Evolutionary conservation across 2,888 invertebrate genomes (phyloP), one percentile per base, ranked within the genome.

Genomic region (Rhingia rostrata): DNA sequence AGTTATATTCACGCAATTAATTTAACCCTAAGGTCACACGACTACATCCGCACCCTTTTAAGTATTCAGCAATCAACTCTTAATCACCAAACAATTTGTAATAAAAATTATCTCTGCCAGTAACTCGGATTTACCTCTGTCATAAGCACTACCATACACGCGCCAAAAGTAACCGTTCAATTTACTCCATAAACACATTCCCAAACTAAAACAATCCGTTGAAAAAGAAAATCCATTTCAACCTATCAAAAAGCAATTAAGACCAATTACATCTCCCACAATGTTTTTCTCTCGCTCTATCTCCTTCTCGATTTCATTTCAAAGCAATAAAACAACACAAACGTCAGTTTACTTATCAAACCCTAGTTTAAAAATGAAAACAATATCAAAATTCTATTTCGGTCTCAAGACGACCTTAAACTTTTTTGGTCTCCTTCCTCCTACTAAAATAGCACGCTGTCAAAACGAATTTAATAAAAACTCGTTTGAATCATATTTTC

Each of bases 401-500:
- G 14, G 58, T 49, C 74, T 56, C 74, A 66, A 75, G 58, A 54
- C 47, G 77, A 54, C 77, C 77, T 77, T 69, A 61, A 60, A n/a
- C 61, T 73, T 33, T 69, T 47, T 61, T 43, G 7, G 39, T n/a
- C 35, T 10, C 14, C 14, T n/a, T 37, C 53, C 53, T 43, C 4
- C 35, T 43, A 37, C 58, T 35, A 39, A n/a, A 22, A 9, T 10
- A 1, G 14, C 10, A 4, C 4, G 7, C 10, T 41, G 30, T 6
- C 37, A 14, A 47, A 12, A 45, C 7, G 35, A 49, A 75, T 64
- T 69, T 45, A 41, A 39, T 37, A 12, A 60, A 47, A 82, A 82
- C 82, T 61, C 66, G 78, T 78, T 72, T 77, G 47, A 74, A 70
- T 74, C 60, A 63, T 74, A 56, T 58, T 41, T 73, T 9, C 37